Evolutionary conservation across 2,888 invertebrate species (phyloP), one percentile per base, ranked within the genome.

Genomic region (Nephrotoma flavescens): DNA sequence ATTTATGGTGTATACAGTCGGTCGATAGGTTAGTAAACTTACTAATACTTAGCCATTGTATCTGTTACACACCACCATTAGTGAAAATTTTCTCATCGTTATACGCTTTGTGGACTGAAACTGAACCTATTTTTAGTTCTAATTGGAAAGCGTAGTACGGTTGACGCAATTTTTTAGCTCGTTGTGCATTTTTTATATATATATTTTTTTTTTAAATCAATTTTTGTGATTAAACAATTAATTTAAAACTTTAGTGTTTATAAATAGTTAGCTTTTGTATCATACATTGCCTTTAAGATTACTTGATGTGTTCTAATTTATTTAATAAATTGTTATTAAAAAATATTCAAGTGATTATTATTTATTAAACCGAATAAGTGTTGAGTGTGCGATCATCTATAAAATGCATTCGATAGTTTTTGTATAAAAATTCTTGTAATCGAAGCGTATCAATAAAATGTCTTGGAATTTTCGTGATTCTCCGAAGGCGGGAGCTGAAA

Each of bases 401-500:
- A 52, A 71, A 9, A 31, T 71, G 71, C 19, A 71, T 71, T 71
- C 31, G 71, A 71, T 71, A 31, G 31, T 71, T 71, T 71, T 31
- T 31, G 31, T 2, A 31, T 31, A 71, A 57, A 57, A 57, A 57
- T 4, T 57, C n/a, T 31, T 15, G n/a, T 15, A 57, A 57, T 57
- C 52, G 52, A 15, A 31, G 31, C 31, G 6, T 57, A 57, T 19
- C 2, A 31, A 31, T 4, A 83, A 71, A 87, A 92, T 92, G 91
- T 90, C 90, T 86, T 92, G 91, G 91, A 90, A 90, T 89, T 92
- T 92, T 88, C 90, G 90, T 87, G 91, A 90, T 71, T 90, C 90
- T 87, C 90, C 91, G 11, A 90, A 90, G 87, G 89, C 91, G 87
- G 92, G 91, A 88, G 91, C 94, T 0, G 95, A 95, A 88, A 91